These are phyloP conservation scores for Oppia nitens DNA, from an alignment of 1,140 invertebrate genomes.

Conservation along the genomic window DNA sequence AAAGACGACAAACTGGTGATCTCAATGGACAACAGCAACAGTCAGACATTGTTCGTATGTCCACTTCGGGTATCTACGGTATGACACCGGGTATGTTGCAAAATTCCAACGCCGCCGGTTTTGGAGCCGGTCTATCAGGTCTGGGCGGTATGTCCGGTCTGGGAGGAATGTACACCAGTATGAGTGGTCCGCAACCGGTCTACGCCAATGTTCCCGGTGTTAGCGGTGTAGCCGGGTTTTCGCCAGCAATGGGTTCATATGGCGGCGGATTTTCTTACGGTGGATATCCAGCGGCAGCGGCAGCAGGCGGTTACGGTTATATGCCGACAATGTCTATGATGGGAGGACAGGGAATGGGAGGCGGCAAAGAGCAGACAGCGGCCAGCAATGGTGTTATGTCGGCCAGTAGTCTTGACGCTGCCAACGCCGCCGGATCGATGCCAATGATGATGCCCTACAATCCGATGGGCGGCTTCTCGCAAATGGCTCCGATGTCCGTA, in stretches of 20 bases:
- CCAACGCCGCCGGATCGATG: not conserved
- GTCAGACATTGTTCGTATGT: not conserved
- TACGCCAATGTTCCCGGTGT: not conserved
- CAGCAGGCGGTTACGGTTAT: slow-evolving; percentile 12
- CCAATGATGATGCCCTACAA: slow-evolving; percentile 6
- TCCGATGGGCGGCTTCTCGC: slow-evolving; percentile 1
- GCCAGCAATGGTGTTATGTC: not conserved
- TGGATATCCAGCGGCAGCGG: not conserved
- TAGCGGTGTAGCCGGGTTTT: not conserved
- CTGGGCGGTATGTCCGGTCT: slow-evolving; percentile 10
- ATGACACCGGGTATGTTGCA: not conserved
- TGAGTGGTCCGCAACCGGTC: not conserved
- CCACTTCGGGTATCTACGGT: not conserved
- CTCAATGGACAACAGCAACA: not conserved
- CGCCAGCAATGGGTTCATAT: not conserved
- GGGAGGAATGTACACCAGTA: slow-evolving; percentile 5
- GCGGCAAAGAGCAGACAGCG: not conserved
- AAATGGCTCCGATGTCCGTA: slow-evolving; percentile 5
- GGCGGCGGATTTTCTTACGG: not conserved
- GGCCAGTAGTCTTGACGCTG: not conserved
- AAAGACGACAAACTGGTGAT: slow-evolving; percentile 5
- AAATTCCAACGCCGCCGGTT: not conserved
- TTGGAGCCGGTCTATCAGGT: slow-evolving; percentile 1
- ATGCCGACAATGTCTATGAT: not conserved
- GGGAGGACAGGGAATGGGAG: not conserved